Base-by-base conservation (phyloP, 2,113 vertebrate species). In the Notarius quadriscutis region DNA sequence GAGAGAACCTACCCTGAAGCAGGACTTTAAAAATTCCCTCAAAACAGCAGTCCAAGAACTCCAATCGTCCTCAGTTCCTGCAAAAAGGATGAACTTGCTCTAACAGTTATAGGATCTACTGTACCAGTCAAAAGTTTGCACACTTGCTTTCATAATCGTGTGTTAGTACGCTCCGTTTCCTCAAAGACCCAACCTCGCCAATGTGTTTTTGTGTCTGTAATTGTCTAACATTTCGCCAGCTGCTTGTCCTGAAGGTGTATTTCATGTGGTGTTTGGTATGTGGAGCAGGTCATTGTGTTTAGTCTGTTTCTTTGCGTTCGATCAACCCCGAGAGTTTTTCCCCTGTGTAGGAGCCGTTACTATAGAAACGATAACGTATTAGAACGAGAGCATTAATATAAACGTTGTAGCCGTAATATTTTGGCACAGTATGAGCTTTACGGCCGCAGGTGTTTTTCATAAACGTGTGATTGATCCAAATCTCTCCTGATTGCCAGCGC, bases 401-500 rank as follows among this genome's bases (percentile, higher is more conserved):
- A 50, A 22, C 20, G 1, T 17, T 48, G 6, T 20, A 72, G 27
- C 34, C 25, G 7, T 72, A 78, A 78, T 78, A 53, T n/a, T 53
- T 15, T 53, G 2, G 14, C 25, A 30, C 50, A 27, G 20, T 12
- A 0, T 8, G 51, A 78, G 7, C 51, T 27, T 60, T 60, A 53
- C 4, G 65, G 67, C 22, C 22, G 7, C 74, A 60, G 67, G 57
- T 80, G 57, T 87, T 34, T 30, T 41, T 34, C 41, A 62, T 27
- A 25, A 3, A 55, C 4, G 8, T 63, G 41, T 78, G 63, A 41
- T 63, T 63, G 67, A 83, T 83, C 57, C 81, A 83, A 0, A 63
- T 83, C 18, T 17, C 18, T 55, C 15, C 71, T 83, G 81, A 77
- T 67, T 77, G 71, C 55, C n/a, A 5, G 48, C n/a, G 53, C 85